Evolutionary conservation across 2,888 invertebrate genomes (phyloP).

Genomic region (Smittia aterrima): DNA sequence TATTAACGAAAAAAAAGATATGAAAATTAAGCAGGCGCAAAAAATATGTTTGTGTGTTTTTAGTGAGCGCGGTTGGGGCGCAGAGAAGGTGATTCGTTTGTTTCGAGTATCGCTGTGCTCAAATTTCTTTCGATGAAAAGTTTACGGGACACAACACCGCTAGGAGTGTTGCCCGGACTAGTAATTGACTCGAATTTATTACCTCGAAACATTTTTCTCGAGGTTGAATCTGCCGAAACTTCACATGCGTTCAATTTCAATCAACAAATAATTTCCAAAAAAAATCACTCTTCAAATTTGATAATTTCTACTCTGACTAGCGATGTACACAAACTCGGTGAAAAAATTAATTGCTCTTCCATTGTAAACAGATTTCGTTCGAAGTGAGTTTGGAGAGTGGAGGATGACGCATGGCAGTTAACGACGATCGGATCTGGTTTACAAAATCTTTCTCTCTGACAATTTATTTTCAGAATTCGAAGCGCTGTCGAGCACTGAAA

Average conservation of each 20-base stretch:
- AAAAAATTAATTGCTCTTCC: slow-evolving; percentile 34
- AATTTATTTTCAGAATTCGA: too few relatives aligned
- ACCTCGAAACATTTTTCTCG: neutral
- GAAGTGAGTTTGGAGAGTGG: neutral
- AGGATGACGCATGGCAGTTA: slow-evolving; percentile 4
- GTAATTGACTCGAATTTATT: neutral
- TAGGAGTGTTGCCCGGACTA: neutral
- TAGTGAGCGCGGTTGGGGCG: neutral
- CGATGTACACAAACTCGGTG: slow-evolving; percentile 28
- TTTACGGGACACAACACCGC: slow-evolving; percentile 22
- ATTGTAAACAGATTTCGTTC: slow-evolving; percentile 18
- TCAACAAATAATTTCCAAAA: slow-evolving; percentile 33
- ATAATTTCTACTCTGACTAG: slow-evolving; percentile 4
- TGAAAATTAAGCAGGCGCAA: slow-evolving; percentile 15
- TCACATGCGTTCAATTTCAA: slow-evolving; percentile 36
- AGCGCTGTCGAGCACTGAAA: too few relatives aligned
- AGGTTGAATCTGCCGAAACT: neutral
- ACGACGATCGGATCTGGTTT: neutral
- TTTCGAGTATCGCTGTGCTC: too few relatives aligned
- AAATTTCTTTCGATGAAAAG: slow-evolving; percentile 27
- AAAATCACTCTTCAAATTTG: slow-evolving; percentile 27
- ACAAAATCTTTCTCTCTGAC: too few relatives aligned
- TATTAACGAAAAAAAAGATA: neutral
- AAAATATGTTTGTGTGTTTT: neutral
- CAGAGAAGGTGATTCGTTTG: slow-evolving; percentile 19